Evolutionary conservation across 2,888 invertebrate species (phyloP).

Genomic region (Tenthredo mesomela): DNA sequence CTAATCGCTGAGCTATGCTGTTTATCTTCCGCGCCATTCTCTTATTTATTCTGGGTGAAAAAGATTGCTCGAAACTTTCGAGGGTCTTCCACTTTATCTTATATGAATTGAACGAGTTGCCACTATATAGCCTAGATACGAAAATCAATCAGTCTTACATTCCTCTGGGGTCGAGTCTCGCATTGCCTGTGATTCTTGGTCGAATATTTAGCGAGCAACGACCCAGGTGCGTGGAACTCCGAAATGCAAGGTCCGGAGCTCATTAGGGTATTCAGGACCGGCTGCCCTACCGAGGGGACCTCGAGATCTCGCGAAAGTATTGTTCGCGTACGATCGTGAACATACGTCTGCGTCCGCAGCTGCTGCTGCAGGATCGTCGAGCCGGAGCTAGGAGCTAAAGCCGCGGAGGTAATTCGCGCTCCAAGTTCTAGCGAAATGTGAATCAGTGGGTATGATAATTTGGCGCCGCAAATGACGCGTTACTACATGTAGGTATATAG

Average conservation of each 20-base stretch:
- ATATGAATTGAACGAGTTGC: background rate
- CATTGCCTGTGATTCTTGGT: background rate
- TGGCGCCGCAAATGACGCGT: background rate
- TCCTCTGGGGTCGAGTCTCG: background rate
- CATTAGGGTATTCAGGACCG: conserved; percentile 29
- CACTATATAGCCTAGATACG: background rate
- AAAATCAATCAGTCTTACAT: background rate
- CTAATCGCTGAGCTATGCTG: background rate
- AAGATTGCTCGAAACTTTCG: background rate
- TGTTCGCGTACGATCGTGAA: background rate
- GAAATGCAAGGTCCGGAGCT: background rate
- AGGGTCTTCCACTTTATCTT: background rate
- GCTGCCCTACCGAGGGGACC: background rate
- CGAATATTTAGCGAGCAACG: conserved; percentile 34
- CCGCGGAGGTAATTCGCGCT: background rate
- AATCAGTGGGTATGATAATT: no score
- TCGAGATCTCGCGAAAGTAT: background rate
- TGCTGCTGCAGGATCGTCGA: background rate
- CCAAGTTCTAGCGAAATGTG: background rate
- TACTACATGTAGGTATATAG: no score
- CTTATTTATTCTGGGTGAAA: background rate
- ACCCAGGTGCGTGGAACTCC: conserved; percentile 18
- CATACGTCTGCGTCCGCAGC: background rate
- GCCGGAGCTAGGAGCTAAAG: background rate
- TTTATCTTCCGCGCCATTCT: background rate